Evolutionary conservation across 1,140 invertebrate species (phyloP).

Genomic region (Microplitis mediator): DNA sequence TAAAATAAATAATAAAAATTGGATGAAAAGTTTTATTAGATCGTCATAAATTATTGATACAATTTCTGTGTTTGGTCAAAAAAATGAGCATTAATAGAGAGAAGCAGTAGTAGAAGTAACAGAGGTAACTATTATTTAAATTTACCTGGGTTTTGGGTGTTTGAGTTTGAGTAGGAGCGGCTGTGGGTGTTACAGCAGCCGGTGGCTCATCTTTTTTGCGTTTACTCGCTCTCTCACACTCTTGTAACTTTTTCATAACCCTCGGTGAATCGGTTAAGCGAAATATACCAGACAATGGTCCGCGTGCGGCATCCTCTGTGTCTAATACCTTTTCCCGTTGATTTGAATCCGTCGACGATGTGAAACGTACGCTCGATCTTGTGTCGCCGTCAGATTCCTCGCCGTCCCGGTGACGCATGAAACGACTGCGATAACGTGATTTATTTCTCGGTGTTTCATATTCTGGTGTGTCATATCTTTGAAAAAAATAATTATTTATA

Average conservation of each 20-base stretch:
- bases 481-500: background rate
- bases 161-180: constrained; percentile 57
- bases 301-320: constrained; percentile 86
- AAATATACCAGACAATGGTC: constrained; percentile 88
- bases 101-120: constrained; percentile 27
- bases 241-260: constrained; percentile 86
- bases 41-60: too few relatives aligned
- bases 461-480: constrained; percentile 57
- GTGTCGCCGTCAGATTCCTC: constrained; percentile 60
- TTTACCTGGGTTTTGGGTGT: constrained; percentile 62
- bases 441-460: constrained; percentile 59
- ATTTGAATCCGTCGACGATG: constrained; percentile 43
- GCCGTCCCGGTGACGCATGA: constrained; percentile 63
- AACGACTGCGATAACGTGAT: constrained; percentile 64
- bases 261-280: constrained; percentile 86
- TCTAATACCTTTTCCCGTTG: constrained; percentile 79
- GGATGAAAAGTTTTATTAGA: too few relatives aligned
- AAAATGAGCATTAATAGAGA: background rate
- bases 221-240: constrained; percentile 76
- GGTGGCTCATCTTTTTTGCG: constrained; percentile 73
- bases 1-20: too few relatives aligned
- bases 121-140: background rate
- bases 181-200: constrained; percentile 16
- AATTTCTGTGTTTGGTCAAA: too few relatives aligned
- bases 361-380: constrained; percentile 54